phyloP scores from a whole-genome alignment of 1,140 invertebrate genomes.

The Brachionus plicatilis region DNA sequence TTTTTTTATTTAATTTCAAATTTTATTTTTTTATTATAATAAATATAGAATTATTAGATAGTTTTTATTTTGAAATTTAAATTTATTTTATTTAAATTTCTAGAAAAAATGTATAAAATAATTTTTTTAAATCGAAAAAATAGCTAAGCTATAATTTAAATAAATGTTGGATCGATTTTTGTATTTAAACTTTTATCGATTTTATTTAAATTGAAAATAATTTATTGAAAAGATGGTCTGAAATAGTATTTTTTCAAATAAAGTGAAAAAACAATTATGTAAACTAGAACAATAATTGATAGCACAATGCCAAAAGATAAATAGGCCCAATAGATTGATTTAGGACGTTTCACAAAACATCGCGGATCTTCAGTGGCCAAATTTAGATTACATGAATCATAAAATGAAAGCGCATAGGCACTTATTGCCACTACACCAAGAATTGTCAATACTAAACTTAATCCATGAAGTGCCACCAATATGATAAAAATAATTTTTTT shows the following conservation, averaged over 20 bases:
- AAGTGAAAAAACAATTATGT: neutral
- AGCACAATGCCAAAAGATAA: neutral
- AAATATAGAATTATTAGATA: too few relatives aligned
- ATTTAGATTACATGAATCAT: neutral
- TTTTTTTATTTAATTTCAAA: too few relatives aligned
- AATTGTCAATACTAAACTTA: neutral
- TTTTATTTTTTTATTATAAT: too few relatives aligned
- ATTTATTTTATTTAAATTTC: too few relatives aligned
- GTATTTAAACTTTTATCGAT: too few relatives aligned
- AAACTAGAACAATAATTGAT: neutral
- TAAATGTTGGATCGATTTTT: too few relatives aligned
- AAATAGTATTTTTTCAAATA: constrained; percentile 19
- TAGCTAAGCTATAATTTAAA: too few relatives aligned
- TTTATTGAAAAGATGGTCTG: neutral
- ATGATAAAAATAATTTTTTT: neutral
- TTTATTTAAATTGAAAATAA: too few relatives aligned
- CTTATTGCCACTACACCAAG: neutral
- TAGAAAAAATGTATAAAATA: too few relatives aligned
- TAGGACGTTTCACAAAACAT: neutral
- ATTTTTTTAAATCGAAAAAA: too few relatives aligned
- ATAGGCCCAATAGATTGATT: neutral
- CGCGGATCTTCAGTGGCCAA: neutral
- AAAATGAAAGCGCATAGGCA: neutral
- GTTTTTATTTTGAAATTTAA: too few relatives aligned
- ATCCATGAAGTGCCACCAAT: neutral